Base-by-base conservation (phyloP, 2,888 invertebrate species). In the Saturnia pavonia region DNA sequence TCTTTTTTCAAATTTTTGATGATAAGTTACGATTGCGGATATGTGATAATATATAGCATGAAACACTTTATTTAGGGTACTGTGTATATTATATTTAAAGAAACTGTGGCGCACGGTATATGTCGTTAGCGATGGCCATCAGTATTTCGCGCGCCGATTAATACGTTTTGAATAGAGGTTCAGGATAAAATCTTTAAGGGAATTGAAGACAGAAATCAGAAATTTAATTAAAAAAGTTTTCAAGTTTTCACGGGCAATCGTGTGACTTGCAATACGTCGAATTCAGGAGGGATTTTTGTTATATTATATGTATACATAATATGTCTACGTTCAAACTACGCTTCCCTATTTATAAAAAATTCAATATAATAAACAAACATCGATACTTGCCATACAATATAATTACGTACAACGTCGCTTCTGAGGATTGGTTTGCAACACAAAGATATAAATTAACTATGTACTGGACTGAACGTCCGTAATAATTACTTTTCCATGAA, bases 161-260 rank as follows among this genome's bases (percentile, higher is more conserved):
- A 92, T 93, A 88, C 90, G 84, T 91, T 92, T 91, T 89, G 88
- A 90, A 88, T 90, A 90, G 91, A 89, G 85, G 88, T 83, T 80
- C 78, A 75, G 84, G 84, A 86, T 87, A 87, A 89, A 88, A 89
- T 88, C 88, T 83, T 85, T 82, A 83, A 83, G 84, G 83, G 78
- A 22, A 54, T 83, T 74, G 74, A 78, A 79, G 77, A 78, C 85
- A 86, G 91, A 92, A 93, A 92, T 88, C 88, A 79, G 85, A 92
- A 93, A 92, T 91, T 93, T 93, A 92, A 93, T 92, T 94, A 91
- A 93, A 93, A 93, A 92, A 92, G 93, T 93, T 84, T 92, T 93
- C 91, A 92, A 92, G 89, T 92, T 93, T 92, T 91, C 91, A 92
- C 92, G 88, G 91, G 84, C 82, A 86, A 86, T 83, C 88, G 89